Conservation (phyloP, 1,140 invertebrate genomes). For the Papilio aristodemus region DNA sequence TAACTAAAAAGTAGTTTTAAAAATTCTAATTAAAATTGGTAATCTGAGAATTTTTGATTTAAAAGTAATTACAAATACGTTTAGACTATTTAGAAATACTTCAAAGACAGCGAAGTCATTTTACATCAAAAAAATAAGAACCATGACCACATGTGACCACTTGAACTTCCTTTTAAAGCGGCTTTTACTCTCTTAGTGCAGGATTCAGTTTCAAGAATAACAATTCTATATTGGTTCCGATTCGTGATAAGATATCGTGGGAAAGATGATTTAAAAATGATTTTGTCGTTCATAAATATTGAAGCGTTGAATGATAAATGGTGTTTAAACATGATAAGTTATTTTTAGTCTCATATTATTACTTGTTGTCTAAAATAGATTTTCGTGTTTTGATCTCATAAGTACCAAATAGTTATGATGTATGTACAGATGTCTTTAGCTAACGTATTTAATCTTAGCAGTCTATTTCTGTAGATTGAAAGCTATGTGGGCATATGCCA, state of each 20-base stretch:
- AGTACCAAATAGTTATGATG: too few species aligned
- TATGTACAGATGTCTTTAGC: too few species aligned
- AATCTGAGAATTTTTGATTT: background rate
- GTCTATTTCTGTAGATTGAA: too few species aligned
- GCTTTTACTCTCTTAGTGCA: background rate
- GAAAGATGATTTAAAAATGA: background rate
- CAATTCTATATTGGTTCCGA: conserved; percentile 1
- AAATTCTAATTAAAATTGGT: background rate
- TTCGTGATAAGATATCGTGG: background rate
- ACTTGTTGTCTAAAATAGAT: too few species aligned
- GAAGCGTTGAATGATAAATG: too few species aligned
- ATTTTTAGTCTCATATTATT: too few species aligned
- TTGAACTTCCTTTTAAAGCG: conserved; percentile 40
- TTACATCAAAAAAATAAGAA: conserved; percentile 32
- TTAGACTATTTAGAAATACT: background rate
- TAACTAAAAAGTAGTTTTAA: too few species aligned
- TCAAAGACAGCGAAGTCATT: background rate
- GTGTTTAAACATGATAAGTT: too few species aligned
- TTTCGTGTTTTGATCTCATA: too few species aligned
- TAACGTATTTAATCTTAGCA: too few species aligned
- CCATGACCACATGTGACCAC: conserved; percentile 45
- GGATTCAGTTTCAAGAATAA: conserved; percentile 5
- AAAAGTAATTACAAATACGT: background rate
- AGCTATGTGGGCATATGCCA: too few species aligned
- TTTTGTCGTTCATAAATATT: background rate